Base-by-base conservation (phyloP, 1,140 invertebrate genomes). In the Heterodera schachtii region DNA sequence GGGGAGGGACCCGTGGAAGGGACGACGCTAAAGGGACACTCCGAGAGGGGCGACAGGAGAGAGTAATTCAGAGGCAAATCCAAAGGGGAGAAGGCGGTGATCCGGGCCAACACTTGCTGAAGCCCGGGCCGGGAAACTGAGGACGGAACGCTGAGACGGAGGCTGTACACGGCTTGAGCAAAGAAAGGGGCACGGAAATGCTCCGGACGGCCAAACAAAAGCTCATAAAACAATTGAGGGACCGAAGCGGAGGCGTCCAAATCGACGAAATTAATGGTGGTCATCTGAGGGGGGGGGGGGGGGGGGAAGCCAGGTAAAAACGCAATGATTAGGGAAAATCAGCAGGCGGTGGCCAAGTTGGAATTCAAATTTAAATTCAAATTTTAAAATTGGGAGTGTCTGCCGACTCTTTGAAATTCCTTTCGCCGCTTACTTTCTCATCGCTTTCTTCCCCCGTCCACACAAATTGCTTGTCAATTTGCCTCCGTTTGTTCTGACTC, bases 161-260 rank as follows among this genome's bases (percentile, higher is more conserved):
- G 70, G 19, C 70, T 44, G 49, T 78, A 78, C 31, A 78, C n/a
- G 44, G 77, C 13, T 49, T 78, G 77, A 9, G 77, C 11, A 21
- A 78, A 78, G 64, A 66, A 78, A 13, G 77, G 77, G 13, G 64
- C 52, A n/a, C 70, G 46, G 47, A 78, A 78, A 69, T 78, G 52
- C 21, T 78, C 77, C 2, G 77, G 77, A 44, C 46, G 21, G 16
- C 77, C 77, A 46, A 78, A 78, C 70, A 78, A 49, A 49, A 78
- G 66, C 70, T 78, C 77, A 49, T 78, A 78, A 69, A 78, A 41
- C 21, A 78, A 21, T 46, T 78, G 77, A 31, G 77, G 64, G 44
- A 78, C 47, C 19, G 77, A 13, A 52, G 64, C n/a, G 46, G 77
- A 78, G 47, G 77, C 77, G 46, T 64, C n/a, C 64, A 78, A 69